Conservation (phyloP, 2,797 vertebrate species). For the Sardinella longiceps region DNA sequence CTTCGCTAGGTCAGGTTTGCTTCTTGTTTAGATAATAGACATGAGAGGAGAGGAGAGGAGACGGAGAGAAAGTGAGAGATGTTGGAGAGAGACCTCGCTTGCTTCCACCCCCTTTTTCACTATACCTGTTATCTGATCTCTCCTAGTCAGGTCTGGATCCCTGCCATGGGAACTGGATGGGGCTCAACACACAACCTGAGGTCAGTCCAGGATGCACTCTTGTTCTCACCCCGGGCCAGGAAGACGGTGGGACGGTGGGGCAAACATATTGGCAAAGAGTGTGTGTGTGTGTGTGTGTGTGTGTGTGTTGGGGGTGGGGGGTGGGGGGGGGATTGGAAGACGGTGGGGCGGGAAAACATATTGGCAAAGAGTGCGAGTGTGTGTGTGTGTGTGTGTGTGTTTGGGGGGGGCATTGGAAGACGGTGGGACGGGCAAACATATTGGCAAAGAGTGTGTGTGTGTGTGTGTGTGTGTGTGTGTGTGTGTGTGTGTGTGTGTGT, state of each 20-base stretch:
- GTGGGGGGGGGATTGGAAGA: not conserved
- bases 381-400: too few species aligned
- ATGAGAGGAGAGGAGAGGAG: not conserved
- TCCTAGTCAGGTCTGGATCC: not conserved
- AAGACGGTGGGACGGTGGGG: not conserved
- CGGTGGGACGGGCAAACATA: not conserved
- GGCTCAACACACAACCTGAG: not conserved
- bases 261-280: not conserved
- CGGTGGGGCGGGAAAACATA: not conserved
- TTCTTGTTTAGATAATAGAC: not conserved
- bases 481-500: too few species aligned
- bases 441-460: too few species aligned
- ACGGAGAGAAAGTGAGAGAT: not conserved
- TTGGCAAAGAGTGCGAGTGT: too few species aligned
- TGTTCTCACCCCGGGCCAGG: too few species aligned
- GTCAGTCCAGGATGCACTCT: not conserved
- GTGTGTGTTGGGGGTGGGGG: too few species aligned
- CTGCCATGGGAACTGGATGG: not conserved
- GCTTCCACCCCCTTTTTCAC: not conserved
- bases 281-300: too few species aligned
- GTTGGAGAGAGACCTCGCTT: not conserved
- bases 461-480: too few species aligned
- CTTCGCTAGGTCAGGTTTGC: not conserved
- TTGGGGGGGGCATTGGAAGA: not conserved
- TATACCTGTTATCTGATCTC: conserved; percentile 3